Percentiles rank a stretch among this genome's conserved stretches.
These are phyloP conservation scores for Onychostoma macrolepis DNA, from an alignment of 2,113 vertebrate species.

Conservation along the genomic window DNA sequence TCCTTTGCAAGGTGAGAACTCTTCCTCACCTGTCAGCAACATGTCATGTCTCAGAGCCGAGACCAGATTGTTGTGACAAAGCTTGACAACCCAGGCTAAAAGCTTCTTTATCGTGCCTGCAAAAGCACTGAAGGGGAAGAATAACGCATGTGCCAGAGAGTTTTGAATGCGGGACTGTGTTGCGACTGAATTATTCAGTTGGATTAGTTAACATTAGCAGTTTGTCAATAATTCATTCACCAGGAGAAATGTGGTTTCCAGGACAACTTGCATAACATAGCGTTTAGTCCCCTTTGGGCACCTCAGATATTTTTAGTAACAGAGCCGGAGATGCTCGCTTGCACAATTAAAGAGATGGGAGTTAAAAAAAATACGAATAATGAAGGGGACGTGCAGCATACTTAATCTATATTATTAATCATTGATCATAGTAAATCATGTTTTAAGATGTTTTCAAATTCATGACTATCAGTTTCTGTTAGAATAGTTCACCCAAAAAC, in stretches of 20 bases:
- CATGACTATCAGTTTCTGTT: background rate
- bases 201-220: constrained; percentile 48
- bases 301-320: constrained; percentile 37
- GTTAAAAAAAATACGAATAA: background rate
- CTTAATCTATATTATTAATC: background rate
- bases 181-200: constrained; percentile 44
- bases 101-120: constrained; percentile 52
- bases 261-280: constrained; percentile 47
- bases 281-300: constrained; percentile 21
- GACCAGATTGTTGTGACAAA: constrained; percentile 62
- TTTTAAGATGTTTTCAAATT: background rate
- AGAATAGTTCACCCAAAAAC: background rate
- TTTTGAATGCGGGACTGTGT: constrained; percentile 8
- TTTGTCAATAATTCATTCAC: constrained; percentile 42
- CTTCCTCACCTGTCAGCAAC: constrained; percentile 33
- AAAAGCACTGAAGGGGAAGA: background rate
- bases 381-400: background rate
- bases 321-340: background rate
- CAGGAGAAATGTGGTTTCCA: constrained; percentile 46
- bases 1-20: constrained; percentile 37
- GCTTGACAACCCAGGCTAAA: constrained; percentile 53
- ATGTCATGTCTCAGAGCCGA: constrained; percentile 52
- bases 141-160: constrained; percentile 1
- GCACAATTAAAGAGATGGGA: background rate
- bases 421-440: background rate